These are phyloP conservation scores for Lasioglossum pauxillum DNA, from an alignment of 2,888 invertebrate genomes.

Conservation along the genomic window DNA sequence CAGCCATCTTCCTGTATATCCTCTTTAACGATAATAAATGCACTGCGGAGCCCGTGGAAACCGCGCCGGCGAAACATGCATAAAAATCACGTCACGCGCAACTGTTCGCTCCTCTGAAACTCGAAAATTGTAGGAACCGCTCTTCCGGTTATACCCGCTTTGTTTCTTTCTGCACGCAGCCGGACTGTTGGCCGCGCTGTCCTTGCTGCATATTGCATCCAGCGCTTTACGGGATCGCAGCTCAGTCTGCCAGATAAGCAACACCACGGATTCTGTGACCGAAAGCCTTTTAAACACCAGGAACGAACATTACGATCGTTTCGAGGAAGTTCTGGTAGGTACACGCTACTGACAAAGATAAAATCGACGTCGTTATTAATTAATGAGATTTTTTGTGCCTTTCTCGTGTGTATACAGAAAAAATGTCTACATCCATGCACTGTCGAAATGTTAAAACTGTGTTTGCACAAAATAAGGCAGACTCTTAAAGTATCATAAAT, in stretches of 20 bases:
- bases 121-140: background rate
- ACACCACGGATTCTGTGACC: slow-evolving; percentile 75
- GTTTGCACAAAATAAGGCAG: background rate
- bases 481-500: background rate
- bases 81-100: slow-evolving; percentile 2
- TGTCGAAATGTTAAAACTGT: background rate
- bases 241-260: slow-evolving; percentile 63
- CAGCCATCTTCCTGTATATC: background rate
- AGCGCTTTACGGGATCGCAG: slow-evolving; percentile 73
- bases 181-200: slow-evolving; percentile 76
- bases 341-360: background rate
- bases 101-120: background rate
- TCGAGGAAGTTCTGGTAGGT: slow-evolving; percentile 80
- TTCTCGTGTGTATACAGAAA: background rate
- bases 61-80: background rate
- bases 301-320: slow-evolving; percentile 79
- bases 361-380: background rate
- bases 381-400: background rate
- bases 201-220: slow-evolving; percentile 75
- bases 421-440: background rate
- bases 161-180: slow-evolving; percentile 66
- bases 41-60: background rate
- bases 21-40: background rate
- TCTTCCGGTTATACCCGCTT: slow-evolving; percentile 1
- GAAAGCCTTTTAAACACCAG: slow-evolving; percentile 78